Conservation (phyloP, 2,797 vertebrate species). For the Columba guinea region DNA sequence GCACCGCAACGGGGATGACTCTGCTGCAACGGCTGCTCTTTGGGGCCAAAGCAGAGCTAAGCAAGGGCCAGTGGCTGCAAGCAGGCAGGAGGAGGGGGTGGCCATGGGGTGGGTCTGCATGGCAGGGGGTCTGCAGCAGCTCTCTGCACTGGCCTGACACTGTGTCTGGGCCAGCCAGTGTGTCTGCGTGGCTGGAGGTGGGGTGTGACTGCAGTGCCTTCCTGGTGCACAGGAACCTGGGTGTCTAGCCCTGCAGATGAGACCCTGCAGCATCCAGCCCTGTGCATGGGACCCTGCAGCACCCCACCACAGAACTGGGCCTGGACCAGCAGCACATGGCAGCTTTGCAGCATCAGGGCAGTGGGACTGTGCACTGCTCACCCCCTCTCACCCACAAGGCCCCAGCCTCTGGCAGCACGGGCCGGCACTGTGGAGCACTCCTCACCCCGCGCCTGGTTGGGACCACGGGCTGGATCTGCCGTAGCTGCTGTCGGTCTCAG, state of each 20-base stretch:
- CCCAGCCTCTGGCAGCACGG: background rate
- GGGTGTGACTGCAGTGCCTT: accelerated
- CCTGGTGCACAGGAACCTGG: too few species aligned
- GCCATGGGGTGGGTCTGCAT: background rate
- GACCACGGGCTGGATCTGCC: background rate
- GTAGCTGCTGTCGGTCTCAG: background rate
- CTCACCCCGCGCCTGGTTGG: accelerated
- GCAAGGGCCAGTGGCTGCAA: background rate
- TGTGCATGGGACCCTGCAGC: background rate
- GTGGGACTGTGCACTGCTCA: accelerated
- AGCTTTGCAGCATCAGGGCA: background rate
- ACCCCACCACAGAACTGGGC: background rate
- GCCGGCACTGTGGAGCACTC: background rate
- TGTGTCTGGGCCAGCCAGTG: accelerated
- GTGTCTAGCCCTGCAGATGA: background rate
- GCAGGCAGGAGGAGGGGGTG: background rate
- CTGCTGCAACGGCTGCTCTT: accelerated
- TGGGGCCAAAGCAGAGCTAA: background rate
- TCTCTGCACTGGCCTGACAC: background rate
- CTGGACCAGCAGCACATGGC: background rate
- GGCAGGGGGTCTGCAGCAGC: too few species aligned
- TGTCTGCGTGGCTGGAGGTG: background rate
- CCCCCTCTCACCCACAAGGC: background rate
- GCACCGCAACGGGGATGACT: background rate
- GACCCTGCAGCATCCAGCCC: background rate